Evolutionary conservation across 2,113 vertebrate species (phyloP).

Genomic region (Ornithorhynchus anatinus): DNA sequence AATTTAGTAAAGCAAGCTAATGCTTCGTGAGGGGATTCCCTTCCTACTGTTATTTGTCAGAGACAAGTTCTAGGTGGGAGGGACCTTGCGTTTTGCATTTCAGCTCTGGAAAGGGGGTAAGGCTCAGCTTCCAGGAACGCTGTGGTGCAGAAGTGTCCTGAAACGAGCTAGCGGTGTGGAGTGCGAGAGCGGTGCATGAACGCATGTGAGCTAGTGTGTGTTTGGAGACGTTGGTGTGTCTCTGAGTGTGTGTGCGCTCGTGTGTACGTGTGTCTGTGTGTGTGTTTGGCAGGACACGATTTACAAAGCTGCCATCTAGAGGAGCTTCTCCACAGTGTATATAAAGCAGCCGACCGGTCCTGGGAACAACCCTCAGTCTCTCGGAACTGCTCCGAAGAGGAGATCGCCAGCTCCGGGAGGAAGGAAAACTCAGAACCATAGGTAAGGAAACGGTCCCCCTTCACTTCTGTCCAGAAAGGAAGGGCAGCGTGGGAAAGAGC

Average conservation of each 20-base stretch:
- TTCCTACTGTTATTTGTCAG: not conserved
- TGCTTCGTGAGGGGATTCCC: not conserved
- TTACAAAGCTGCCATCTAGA: conserved; percentile 55
- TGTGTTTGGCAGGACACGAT: not conserved
- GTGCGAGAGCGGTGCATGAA: not conserved
- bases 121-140: not conserved
- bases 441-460: not conserved
- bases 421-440: not conserved
- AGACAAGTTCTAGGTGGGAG: not conserved
- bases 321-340: conserved; percentile 40
- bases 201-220: not conserved
- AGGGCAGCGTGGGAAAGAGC: not conserved
- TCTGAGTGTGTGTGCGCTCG: not conserved
- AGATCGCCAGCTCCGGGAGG: not conserved
- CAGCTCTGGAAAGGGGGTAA: not conserved
- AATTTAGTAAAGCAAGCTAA: not conserved
- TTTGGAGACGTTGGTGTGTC: no score
- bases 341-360: conserved; percentile 27
- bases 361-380: not conserved
- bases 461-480: not conserved
- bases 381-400: not conserved
- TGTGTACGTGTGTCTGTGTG: not conserved
- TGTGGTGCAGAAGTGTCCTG: not conserved
- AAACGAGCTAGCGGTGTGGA: not conserved
- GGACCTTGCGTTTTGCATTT: not conserved